A percentile compares a stretch with the other conserved stretches of the same genome.
These are phyloP conservation scores for Mesoclemmys tuberculata DNA, from an alignment of 2,113 vertebrate species.

Conservation along the genomic window DNA sequence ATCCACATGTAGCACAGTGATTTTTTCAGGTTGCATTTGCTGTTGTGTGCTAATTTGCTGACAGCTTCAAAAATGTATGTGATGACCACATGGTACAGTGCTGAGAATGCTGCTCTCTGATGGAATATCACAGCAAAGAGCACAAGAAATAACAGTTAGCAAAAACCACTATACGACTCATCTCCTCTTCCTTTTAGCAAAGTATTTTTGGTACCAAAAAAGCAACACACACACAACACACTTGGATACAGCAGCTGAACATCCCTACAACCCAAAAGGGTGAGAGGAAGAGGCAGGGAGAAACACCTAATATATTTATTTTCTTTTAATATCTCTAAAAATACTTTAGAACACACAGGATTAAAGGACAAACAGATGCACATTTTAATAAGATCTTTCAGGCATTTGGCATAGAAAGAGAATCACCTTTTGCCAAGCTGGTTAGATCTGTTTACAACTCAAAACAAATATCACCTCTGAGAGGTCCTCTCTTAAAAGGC, in stretches of 20 bases:
- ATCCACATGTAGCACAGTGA: background rate
- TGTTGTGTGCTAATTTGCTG: background rate
- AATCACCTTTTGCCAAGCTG: background rate
- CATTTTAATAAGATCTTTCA: background rate
- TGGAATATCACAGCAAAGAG: background rate
- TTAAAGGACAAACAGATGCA: background rate
- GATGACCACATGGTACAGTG: background rate
- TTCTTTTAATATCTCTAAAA: background rate
- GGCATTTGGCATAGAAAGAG: background rate
- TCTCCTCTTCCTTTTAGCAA: background rate
- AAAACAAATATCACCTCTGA: background rate
- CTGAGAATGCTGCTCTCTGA: background rate
- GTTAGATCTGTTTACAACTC: background rate
- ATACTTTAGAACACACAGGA: background rate
- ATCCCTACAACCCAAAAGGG: background rate
- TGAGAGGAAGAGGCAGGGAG: background rate
- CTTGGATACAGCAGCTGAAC: background rate
- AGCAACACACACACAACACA: background rate
- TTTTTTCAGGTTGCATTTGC: background rate
- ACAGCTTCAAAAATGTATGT: background rate
- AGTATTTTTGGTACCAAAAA: background rate
- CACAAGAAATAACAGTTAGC: background rate
- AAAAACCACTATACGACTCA: background rate
- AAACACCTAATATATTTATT: rapidly evolving
- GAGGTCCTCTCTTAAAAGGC: background rate